Percentiles rank a stretch among this genome's conserved stretches.
These are phyloP conservation scores for Ennomos quercinarius DNA, from an alignment of 2,888 invertebrate genomes.

Conservation along the genomic window DNA sequence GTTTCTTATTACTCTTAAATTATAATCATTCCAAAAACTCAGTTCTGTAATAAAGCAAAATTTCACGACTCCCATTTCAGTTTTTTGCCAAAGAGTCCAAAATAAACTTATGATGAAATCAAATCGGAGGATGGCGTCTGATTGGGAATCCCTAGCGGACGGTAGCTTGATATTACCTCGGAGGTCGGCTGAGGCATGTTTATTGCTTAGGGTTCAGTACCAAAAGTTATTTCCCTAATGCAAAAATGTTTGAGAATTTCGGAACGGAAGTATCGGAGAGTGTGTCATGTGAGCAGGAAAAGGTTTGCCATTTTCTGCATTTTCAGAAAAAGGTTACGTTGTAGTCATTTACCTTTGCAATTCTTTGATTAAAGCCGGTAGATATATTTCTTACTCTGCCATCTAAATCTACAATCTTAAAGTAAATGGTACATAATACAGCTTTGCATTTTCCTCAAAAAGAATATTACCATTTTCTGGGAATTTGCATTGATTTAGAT, in stretches of 20 bases:
- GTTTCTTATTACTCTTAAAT: too few relatives aligned
- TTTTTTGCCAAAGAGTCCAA: not conserved
- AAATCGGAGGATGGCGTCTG: slow-evolving; percentile 14
- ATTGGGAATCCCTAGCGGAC: slow-evolving; percentile 14
- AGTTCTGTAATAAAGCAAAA: too few relatives aligned
- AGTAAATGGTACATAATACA: too few relatives aligned
- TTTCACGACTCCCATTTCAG: not conserved
- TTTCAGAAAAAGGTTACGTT: slow-evolving; percentile 6
- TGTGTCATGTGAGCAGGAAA: slow-evolving; percentile 4
- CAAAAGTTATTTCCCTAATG: not conserved
- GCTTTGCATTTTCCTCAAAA: too few relatives aligned
- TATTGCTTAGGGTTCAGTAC: slow-evolving; percentile 4
- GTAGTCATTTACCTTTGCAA: not conserved
- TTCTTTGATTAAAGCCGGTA: too few relatives aligned
- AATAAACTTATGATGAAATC: slow-evolving; percentile 13
- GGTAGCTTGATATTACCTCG: slow-evolving; percentile 4
- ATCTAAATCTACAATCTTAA: too few relatives aligned
- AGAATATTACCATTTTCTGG: too few relatives aligned
- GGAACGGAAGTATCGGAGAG: slow-evolving; percentile 8
- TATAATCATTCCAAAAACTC: too few relatives aligned
- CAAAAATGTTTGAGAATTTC: slow-evolving; percentile 13
- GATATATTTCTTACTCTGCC: too few relatives aligned
- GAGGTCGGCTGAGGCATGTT: slow-evolving; percentile 1
- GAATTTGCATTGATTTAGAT: too few relatives aligned
- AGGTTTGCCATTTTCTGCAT: not conserved